Conservation (phyloP, 1,140 invertebrate species). For the Aphis gossypii region DNA sequence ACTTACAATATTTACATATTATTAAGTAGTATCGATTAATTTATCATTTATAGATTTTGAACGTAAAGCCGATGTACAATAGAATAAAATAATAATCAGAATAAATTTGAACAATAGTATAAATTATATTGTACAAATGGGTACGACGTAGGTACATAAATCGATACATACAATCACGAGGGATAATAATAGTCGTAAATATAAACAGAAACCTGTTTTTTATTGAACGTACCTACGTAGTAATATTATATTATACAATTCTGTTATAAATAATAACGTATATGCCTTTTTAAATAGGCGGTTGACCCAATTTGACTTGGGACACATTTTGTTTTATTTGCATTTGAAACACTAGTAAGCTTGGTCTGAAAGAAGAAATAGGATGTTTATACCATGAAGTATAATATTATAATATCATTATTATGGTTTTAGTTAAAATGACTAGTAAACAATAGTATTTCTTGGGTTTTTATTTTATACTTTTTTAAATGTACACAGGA, state of each 20-base stretch:
- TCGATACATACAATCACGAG: background rate
- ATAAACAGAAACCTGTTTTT: background rate
- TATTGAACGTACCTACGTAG: background rate
- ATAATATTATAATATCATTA: background rate
- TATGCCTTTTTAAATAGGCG: background rate
- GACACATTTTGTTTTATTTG: background rate
- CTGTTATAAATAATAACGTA: background rate
- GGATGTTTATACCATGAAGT: background rate
- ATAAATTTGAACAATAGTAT: background rate
- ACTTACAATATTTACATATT: background rate
- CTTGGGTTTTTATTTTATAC: background rate
- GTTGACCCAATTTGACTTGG: constrained; percentile 8
- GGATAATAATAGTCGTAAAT: constrained; percentile 14
- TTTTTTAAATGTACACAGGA: background rate
- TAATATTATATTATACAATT: background rate
- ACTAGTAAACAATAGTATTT: background rate
- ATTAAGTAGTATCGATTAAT: background rate
- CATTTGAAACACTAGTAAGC: background rate
- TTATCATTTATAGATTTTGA: background rate
- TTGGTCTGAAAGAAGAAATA: background rate
- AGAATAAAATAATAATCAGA: background rate
- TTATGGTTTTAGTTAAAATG: background rate
- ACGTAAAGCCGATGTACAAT: background rate
- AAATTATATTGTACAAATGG: background rate
- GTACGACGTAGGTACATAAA: background rate